A percentile compares a stretch with the other conserved stretches of the same genome.
phyloP scores from a whole-genome alignment of 2,113 vertebrate genomes.

The Gallinago jamesoni region DNA sequence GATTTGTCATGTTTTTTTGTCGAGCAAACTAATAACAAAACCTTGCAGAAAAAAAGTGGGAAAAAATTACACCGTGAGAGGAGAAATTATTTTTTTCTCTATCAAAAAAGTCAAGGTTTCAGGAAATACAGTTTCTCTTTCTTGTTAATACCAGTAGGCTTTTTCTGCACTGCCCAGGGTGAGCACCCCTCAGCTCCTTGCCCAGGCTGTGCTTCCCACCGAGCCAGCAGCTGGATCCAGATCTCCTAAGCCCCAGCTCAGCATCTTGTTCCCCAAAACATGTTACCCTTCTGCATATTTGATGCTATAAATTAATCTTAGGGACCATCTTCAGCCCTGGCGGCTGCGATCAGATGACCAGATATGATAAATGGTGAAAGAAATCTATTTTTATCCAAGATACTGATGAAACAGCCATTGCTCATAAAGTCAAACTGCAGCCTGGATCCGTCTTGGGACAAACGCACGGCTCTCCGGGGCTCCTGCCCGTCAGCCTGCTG shows the following conservation, averaged over 20 bases:
- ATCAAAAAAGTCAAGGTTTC: background rate
- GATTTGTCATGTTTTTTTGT: background rate
- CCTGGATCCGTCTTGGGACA: background rate
- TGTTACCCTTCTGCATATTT: constrained; percentile 2
- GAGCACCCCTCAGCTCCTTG: background rate
- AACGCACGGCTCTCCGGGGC: rapidly evolving
- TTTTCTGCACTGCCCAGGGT: background rate
- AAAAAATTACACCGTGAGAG: background rate
- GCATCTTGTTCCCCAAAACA: rapidly evolving
- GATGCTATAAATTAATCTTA: constrained; percentile 11
- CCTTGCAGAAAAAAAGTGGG: background rate
- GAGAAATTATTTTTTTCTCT: background rate
- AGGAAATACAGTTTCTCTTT: background rate
- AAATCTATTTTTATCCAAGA: background rate
- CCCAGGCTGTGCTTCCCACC: background rate
- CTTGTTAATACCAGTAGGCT: background rate
- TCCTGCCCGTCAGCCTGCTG: background rate
- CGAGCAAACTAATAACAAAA: background rate
- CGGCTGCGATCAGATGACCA: background rate
- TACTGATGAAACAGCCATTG: background rate
- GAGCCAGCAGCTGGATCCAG: background rate
- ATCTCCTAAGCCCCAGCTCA: background rate
- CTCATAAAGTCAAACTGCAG: background rate
- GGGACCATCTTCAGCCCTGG: background rate
- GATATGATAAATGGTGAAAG: background rate